These are phyloP conservation scores for Papilio polytes DNA, from an alignment of 1,140 invertebrate genomes.

Conservation along the genomic window DNA sequence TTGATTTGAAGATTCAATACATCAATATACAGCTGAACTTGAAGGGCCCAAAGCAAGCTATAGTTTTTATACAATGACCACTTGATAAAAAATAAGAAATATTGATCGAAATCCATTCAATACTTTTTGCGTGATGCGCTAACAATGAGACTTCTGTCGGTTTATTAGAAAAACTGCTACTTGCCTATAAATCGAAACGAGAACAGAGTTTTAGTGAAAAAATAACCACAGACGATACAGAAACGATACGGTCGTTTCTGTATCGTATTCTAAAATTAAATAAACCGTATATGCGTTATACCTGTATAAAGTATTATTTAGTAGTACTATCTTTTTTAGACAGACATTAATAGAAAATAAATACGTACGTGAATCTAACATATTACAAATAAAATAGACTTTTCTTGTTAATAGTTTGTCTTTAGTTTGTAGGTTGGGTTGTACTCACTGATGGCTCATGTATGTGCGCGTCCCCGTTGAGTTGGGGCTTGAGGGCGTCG, in stretches of 20 bases:
- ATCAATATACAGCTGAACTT: not conserved
- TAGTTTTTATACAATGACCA: not conserved
- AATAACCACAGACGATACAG: not conserved
- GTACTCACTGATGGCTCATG: conserved; percentile 69
- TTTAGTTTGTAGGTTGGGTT: not conserved
- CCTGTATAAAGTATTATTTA: no score
- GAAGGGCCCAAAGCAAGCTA: not conserved
- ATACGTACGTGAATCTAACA: no score
- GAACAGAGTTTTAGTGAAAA: not conserved
- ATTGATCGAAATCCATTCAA: conserved; percentile 4
- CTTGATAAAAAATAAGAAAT: not conserved
- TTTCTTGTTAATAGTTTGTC: no score
- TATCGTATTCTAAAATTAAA: not conserved
- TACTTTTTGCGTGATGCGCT: conserved; percentile 7
- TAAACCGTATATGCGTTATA: not conserved
- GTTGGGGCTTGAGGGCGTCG: conserved; percentile 86
- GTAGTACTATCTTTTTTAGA: no score
- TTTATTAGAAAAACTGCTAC: not conserved
- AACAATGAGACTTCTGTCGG: not conserved
- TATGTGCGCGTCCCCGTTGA: conserved; percentile 86
- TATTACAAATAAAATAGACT: no score
- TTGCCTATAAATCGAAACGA: conserved; percentile 15
- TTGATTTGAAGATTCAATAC: not conserved
- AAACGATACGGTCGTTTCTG: not conserved
- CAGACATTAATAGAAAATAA: no score